Evolutionary conservation across 2,888 invertebrate species (phyloP).

Genomic region (Trimorus sp.): DNA sequence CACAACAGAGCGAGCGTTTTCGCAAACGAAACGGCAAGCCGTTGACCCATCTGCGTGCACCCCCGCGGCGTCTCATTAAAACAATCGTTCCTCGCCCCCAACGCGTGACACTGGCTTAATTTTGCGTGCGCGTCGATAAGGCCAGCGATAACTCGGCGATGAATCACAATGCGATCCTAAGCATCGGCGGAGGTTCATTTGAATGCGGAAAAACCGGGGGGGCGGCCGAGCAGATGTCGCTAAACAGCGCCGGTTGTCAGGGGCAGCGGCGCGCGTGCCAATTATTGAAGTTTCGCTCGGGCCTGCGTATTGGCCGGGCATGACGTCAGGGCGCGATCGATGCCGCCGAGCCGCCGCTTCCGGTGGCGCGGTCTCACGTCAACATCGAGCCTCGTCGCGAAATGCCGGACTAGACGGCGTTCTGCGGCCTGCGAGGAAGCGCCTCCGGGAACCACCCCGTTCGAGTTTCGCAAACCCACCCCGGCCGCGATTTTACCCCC

Average conservation of each 20-base stretch:
- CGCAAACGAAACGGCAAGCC: no score
- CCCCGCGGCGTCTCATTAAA: no score
- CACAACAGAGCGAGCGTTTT: no score
- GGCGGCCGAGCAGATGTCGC: constrained; percentile 52
- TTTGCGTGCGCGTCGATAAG: neutral
- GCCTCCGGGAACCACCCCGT: no score
- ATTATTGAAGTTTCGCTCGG: constrained; percentile 55
- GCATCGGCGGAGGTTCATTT: constrained; percentile 33
- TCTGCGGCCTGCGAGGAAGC: neutral
- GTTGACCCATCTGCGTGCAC: no score
- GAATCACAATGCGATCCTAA: constrained; percentile 29
- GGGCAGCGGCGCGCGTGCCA: constrained; percentile 55
- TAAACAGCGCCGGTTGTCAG: constrained; percentile 52
- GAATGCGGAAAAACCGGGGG: constrained; percentile 47
- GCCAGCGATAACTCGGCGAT: neutral
- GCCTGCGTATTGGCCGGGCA: constrained; percentile 64
- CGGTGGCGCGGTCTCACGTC: constrained; percentile 77
- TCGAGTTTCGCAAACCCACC: no score
- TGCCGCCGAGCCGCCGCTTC: constrained; percentile 66
- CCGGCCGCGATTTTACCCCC: no score
- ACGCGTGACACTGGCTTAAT: no score
- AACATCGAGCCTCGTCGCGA: constrained; percentile 69
- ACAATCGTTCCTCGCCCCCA: no score
- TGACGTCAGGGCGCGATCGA: constrained; percentile 76
- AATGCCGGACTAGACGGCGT: constrained; percentile 67